phyloP scores from a whole-genome alignment of 2,888 invertebrate species.

The Electrophaes corylata region DNA sequence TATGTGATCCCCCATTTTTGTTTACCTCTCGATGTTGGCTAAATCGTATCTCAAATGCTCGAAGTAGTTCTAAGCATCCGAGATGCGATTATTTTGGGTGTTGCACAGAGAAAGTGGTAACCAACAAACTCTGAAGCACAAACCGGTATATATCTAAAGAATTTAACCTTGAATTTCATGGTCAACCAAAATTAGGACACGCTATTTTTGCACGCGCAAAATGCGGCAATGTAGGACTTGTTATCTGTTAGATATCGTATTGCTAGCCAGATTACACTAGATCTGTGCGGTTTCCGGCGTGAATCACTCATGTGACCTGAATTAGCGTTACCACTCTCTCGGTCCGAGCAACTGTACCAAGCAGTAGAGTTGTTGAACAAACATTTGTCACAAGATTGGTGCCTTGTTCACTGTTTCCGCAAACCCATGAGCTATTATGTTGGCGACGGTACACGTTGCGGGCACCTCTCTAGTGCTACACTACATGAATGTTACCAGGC shows the following conservation, averaged over 20 bases:
- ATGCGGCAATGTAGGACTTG: slow-evolving; percentile 28
- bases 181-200: slow-evolving; percentile 28
- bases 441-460: slow-evolving; percentile 23
- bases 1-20: slow-evolving; percentile 34
- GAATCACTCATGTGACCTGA: slow-evolving; percentile 21
- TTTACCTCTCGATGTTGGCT: slow-evolving; percentile 41
- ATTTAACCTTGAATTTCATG: slow-evolving; percentile 27
- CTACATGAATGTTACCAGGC: slow-evolving; percentile 65
- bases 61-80: slow-evolving; percentile 27
- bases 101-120: slow-evolving; percentile 41
- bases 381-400: slow-evolving; percentile 52
- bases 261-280: slow-evolving; percentile 33
- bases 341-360: slow-evolving; percentile 48
- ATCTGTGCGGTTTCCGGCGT: slow-evolving; percentile 24
- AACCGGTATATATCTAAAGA: slow-evolving; percentile 12
- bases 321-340: slow-evolving; percentile 50
- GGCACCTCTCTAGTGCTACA: slow-evolving; percentile 46
- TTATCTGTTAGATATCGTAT: slow-evolving; percentile 40
- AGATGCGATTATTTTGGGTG: slow-evolving; percentile 32
- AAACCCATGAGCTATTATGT: slow-evolving; percentile 15
- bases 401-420: slow-evolving; percentile 41
- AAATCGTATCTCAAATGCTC: slow-evolving; percentile 37
- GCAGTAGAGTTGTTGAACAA: slow-evolving; percentile 59
- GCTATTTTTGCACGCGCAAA: slow-evolving; percentile 37
- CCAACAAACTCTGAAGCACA: not conserved